phyloP scores from a whole-genome alignment of 1,140 invertebrate species.

The Orius insidiosus region DNA sequence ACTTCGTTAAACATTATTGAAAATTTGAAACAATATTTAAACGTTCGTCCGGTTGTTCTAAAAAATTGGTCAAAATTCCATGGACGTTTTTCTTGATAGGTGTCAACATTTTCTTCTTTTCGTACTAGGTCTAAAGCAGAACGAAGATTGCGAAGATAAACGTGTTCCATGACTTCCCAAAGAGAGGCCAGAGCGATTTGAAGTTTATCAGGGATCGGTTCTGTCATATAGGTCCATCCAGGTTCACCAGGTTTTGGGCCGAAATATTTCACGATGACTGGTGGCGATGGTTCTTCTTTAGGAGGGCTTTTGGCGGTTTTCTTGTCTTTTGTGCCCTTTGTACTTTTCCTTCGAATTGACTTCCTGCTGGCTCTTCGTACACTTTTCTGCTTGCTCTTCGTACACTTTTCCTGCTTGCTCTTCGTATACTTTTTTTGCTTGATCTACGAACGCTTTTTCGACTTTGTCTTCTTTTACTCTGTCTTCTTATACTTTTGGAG shows the following conservation, averaged over 20 bases:
- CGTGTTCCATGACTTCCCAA: conserved; percentile 12
- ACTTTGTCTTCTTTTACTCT: not conserved
- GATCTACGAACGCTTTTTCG: not conserved
- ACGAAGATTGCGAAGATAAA: conserved; percentile 6
- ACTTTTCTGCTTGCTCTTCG: too few relatives aligned
- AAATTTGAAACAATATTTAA: conserved; percentile 13
- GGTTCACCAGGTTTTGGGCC: conserved; percentile 5
- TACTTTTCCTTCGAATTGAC: not conserved
- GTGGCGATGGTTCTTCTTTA: not conserved
- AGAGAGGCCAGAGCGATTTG: conserved; percentile 4
- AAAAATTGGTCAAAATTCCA: not conserved
- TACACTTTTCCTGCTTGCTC: not conserved
- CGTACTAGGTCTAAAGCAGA: conserved; percentile 7
- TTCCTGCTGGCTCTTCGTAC: not conserved
- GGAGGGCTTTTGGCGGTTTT: not conserved
- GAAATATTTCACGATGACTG: not conserved
- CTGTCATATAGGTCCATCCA: conserved; percentile 3
- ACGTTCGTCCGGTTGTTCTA: conserved; percentile 7
- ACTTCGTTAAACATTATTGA: conserved; percentile 14
- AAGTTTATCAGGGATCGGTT: conserved; percentile 2
- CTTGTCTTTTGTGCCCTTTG: not conserved
- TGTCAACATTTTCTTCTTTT: not conserved
- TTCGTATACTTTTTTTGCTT: not conserved
- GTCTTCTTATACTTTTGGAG: not conserved
- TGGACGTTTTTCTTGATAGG: conserved; percentile 10